A percentile compares a stretch with the other conserved stretches of the same genome.
Evolutionary conservation across 2,888 invertebrate species (phyloP).

Genomic region (Hipparchia sbordonii): DNA sequence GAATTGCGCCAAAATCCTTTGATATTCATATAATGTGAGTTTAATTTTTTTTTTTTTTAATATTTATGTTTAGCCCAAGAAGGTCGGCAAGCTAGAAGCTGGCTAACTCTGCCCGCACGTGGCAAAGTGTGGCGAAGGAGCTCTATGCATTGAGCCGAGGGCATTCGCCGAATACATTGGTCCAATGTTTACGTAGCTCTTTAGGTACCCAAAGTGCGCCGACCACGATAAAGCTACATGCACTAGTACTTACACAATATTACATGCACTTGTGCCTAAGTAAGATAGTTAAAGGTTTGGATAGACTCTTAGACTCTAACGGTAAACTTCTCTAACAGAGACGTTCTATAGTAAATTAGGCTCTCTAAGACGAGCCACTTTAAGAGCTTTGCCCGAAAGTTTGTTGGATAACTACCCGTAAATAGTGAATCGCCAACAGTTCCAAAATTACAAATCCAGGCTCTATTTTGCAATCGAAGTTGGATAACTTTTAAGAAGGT

Average conservation of each 20-base stretch:
- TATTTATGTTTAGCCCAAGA: no score
- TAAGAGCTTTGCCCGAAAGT: background rate
- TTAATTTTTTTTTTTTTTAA: no score
- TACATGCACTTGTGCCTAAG: background rate
- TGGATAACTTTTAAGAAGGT: slow-evolving; percentile 58
- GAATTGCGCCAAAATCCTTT: no score
- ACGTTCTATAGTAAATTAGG: background rate
- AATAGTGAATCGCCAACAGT: background rate
- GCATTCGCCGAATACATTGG: no score
- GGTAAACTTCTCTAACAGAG: slow-evolving; percentile 1
- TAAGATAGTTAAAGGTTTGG: background rate
- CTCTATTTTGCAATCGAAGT: slow-evolving; percentile 58
- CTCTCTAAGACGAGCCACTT: background rate
- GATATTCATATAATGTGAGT: no score
- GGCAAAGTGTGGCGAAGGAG: no score
- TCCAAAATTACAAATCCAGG: slow-evolving; percentile 55
- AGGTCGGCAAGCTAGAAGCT: no score
- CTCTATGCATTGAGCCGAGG: no score
- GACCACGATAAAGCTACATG: background rate
- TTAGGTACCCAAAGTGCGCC: background rate
- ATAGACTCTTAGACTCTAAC: background rate
- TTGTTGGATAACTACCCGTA: background rate
- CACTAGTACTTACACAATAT: background rate
- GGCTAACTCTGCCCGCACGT: no score
- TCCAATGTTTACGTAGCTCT: background rate